Evolutionary conservation across 2,888 invertebrate genomes (phyloP).

Genomic region (Agrochola litura): DNA sequence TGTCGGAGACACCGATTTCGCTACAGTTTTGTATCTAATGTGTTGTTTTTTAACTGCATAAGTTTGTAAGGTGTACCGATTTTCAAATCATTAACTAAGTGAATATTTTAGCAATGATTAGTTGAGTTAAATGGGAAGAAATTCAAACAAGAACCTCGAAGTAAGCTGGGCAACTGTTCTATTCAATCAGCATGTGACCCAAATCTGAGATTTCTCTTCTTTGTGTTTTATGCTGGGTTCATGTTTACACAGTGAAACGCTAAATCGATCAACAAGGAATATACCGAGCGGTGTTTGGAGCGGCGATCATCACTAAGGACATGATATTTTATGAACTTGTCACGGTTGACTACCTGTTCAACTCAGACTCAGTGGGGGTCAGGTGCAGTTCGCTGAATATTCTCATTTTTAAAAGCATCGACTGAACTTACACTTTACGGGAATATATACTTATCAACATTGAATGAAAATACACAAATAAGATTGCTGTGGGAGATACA

Average conservation of each 20-base stretch:
- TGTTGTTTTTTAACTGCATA: slow-evolving; percentile 80
- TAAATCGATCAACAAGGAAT: slow-evolving; percentile 55
- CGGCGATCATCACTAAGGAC: slow-evolving; percentile 65
- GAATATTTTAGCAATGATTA: slow-evolving; percentile 42
- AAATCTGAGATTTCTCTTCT: slow-evolving; percentile 90
- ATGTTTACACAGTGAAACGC: slow-evolving; percentile 67
- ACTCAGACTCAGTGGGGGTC: slow-evolving; percentile 83
- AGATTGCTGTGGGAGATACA: slow-evolving; percentile 42
- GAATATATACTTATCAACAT: slow-evolving; percentile 31
- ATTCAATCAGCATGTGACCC: slow-evolving; percentile 90
- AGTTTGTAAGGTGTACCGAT: slow-evolving; percentile 67
- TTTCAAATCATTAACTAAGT: slow-evolving; percentile 55
- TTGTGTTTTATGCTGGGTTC: slow-evolving; percentile 78
- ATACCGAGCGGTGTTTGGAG: slow-evolving; percentile 48
- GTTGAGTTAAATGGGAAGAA: slow-evolving; percentile 51
- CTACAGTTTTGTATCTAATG: slow-evolving; percentile 82
- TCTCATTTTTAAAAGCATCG: slow-evolving; percentile 59
- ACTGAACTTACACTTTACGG: slow-evolving; percentile 42
- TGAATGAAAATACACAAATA: slow-evolving; percentile 46
- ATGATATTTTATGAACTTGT: slow-evolving; percentile 80
- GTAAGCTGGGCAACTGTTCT: slow-evolving; percentile 78
- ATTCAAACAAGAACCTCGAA: slow-evolving; percentile 62
- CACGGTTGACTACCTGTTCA: slow-evolving; percentile 85
- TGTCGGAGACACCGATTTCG: slow-evolving; percentile 89
- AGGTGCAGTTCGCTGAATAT: slow-evolving; percentile 73